phyloP scores from a whole-genome alignment of 2,797 vertebrate species.

The Setipinna tenuifilis region DNA sequence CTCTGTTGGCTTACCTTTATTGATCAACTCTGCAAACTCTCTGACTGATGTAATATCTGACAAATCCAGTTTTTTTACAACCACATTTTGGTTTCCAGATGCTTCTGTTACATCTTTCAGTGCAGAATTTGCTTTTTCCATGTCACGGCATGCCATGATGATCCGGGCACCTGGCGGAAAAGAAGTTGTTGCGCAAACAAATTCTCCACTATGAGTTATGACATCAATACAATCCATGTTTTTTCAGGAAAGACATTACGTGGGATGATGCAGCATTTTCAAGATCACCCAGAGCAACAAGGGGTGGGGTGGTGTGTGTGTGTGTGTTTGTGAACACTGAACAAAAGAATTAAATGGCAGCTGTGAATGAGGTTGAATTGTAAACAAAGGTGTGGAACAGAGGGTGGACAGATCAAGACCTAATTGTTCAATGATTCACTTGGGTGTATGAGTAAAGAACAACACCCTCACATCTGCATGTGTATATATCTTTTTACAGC shows the following conservation, averaged over 20 bases:
- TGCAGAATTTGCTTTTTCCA: constrained; percentile 77
- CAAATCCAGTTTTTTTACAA: constrained; percentile 84
- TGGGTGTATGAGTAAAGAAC: neutral
- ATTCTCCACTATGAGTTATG: too few relatives aligned
- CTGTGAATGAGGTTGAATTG: neutral
- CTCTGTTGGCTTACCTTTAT: constrained; percentile 73
- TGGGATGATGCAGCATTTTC: too few relatives aligned
- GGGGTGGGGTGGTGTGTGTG: too few relatives aligned
- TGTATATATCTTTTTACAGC: too few relatives aligned
- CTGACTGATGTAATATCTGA: constrained; percentile 84
- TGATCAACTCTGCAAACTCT: constrained; percentile 84
- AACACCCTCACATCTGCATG: neutral
- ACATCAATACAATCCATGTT: too few relatives aligned
- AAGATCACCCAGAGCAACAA: too few relatives aligned
- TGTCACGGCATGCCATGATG: constrained; percentile 87
- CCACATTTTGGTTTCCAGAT: constrained; percentile 79
- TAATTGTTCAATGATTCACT: neutral
- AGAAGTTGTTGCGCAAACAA: neutral
- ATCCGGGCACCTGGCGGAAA: constrained; percentile 79
- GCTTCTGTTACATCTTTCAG: constrained; percentile 76
- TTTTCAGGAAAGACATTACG: too few relatives aligned
- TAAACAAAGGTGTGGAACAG: constrained; percentile 12
- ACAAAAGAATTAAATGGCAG: too few relatives aligned
- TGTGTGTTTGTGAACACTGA: too few relatives aligned
- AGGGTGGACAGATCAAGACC: neutral